Conservation (phyloP, 2,797 vertebrate species). For the Selene dorsalis region DNA sequence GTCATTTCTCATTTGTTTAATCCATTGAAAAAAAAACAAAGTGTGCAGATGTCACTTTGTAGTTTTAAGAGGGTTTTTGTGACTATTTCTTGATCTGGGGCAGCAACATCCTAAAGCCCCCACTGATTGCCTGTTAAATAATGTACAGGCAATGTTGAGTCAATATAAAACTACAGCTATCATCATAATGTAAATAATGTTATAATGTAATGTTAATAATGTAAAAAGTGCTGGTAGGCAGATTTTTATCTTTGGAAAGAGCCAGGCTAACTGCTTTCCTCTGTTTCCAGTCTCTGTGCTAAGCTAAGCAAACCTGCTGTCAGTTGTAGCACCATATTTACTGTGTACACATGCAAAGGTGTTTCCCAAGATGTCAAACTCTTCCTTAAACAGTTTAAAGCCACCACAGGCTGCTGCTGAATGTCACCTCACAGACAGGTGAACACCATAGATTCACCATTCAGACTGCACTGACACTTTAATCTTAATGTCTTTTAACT, state of each 20-base stretch:
- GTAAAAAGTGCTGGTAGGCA: not conserved
- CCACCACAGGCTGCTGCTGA: not conserved
- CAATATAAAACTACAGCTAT: too few species aligned
- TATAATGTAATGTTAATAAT: too few species aligned
- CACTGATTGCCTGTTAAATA: too few species aligned
- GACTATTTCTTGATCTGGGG: not conserved
- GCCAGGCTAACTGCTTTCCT: not conserved
- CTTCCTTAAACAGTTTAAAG: not conserved
- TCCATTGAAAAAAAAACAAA: not conserved
- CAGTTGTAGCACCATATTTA: constrained; percentile 1
- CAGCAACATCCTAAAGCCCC: not conserved
- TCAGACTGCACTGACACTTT: too few species aligned
- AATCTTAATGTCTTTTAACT: too few species aligned
- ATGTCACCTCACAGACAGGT: not conserved
- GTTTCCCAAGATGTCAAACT: not conserved
- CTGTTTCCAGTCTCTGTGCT: not conserved
- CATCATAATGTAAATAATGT: too few species aligned
- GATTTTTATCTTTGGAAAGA: not conserved
- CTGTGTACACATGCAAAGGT: not conserved
- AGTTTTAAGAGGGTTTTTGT: not conserved
- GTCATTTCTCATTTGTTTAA: not conserved
- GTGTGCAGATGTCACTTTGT: not conserved
- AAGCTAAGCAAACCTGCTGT: not conserved
- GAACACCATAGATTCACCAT: too few species aligned
- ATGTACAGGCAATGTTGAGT: too few species aligned